Conservation (phyloP, 1,140 invertebrate species). For the Scylla paramamosain region DNA sequence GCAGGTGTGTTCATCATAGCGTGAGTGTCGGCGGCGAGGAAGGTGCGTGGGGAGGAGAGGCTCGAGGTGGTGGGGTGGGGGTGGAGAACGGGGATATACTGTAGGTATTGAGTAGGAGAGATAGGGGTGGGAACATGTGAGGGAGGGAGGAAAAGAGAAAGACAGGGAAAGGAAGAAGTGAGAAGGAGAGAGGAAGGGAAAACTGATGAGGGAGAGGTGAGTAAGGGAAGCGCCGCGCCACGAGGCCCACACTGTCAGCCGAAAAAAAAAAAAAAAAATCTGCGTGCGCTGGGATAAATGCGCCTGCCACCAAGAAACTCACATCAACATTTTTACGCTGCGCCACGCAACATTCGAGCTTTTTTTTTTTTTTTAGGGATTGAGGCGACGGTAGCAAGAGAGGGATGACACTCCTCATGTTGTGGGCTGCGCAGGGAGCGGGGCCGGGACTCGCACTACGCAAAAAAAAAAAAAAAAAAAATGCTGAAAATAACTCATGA, state of each 20-base stretch:
- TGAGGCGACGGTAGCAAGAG: background rate
- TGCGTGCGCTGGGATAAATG: background rate
- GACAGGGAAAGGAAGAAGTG: background rate
- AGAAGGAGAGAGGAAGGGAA: background rate
- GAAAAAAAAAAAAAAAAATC: background rate
- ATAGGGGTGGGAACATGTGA: background rate
- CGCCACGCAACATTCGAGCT: background rate
- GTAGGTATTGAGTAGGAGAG: background rate
- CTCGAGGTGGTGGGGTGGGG: background rate
- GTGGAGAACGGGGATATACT: background rate
- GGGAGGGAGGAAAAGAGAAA: background rate
- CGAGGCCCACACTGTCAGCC: background rate
- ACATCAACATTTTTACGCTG: background rate
- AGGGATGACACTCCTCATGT: background rate
- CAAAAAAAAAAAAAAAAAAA: too few relatives aligned
- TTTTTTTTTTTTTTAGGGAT: background rate
- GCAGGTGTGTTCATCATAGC: background rate
- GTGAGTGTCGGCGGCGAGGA: background rate
- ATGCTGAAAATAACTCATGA: background rate
- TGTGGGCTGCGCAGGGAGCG: background rate
- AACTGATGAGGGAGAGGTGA: background rate
- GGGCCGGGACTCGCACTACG: background rate
- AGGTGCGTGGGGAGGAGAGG: background rate
- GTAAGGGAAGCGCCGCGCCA: background rate
- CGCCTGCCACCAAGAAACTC: background rate